phyloP scores from a whole-genome alignment of 2,888 invertebrate genomes.

The Bruchidius siliquastri region DNA sequence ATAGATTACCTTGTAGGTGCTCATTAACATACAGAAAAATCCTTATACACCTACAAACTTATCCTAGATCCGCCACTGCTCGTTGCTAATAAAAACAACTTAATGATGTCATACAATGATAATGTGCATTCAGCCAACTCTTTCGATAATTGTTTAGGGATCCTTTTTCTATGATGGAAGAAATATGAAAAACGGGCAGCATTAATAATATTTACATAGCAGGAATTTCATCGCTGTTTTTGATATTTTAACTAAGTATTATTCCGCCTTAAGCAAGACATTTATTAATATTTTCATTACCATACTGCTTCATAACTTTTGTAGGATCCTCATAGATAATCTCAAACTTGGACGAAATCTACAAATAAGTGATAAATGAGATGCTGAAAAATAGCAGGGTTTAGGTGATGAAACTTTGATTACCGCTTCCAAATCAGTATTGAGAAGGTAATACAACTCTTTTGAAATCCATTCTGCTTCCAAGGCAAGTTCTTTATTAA shows the following conservation, averaged over 20 bases:
- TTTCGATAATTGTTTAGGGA: too few relatives aligned
- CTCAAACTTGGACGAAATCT: conserved; percentile 29
- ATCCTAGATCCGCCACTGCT: too few relatives aligned
- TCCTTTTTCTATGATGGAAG: too few relatives aligned
- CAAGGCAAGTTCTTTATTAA: conserved; percentile 58
- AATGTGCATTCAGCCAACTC: too few relatives aligned
- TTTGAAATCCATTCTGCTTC: conserved; percentile 66
- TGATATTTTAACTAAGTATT: neutral
- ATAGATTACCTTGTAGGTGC: too few relatives aligned
- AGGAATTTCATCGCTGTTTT: too few relatives aligned
- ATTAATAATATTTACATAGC: too few relatives aligned
- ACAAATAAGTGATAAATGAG: conserved; percentile 12
- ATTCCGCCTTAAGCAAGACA: neutral
- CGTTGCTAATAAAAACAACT: too few relatives aligned
- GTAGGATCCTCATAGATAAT: conserved; percentile 20
- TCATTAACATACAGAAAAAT: too few relatives aligned
- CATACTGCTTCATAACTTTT: conserved; percentile 11
- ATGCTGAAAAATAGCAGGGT: neutral
- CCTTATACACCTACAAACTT: too few relatives aligned
- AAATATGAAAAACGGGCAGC: too few relatives aligned
- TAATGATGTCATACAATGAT: too few relatives aligned
- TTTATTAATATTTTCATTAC: conserved; percentile 6
- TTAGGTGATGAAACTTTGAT: neutral
- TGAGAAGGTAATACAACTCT: conserved; percentile 59
- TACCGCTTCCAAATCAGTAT: conserved; percentile 61